Evolutionary conservation across 2,113 vertebrate genomes (phyloP), one percentile per base, ranked within the genome.

Genomic region (Semnornis frantzii): DNA sequence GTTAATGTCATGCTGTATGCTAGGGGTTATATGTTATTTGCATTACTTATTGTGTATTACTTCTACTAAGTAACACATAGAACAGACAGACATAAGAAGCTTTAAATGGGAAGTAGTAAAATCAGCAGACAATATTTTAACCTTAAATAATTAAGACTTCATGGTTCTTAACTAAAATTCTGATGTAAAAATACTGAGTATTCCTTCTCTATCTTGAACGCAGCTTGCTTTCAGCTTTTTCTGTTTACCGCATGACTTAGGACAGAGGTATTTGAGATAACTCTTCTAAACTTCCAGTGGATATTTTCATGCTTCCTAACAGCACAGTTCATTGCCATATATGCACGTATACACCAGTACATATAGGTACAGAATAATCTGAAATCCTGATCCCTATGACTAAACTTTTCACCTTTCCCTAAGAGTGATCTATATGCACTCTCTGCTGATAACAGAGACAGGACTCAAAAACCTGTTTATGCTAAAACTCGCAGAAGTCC

Each of bases 271-370:
- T 16, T 58, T 37, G n/a, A 83, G n/a, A 54, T 15, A 42, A 54
- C 21, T 15, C 28, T 83, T 65, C 4, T 34, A n/a, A 83, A 31
- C 20, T 30, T 52, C 15, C 64, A 31, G 24, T 48, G 21, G 13
- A 14, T 55, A 10, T 27, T 80, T 14, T 39, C 9, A 48, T 25
- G 52, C 19, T 44, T 55, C 50, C 9, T 34, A 59, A 59, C 30
- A 72, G 25, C 50, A 78, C 33, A 74, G 42, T 16, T 74, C 42
- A 55, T 6, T 50, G 39, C 4, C 34, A 63, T 6, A n/a, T 12
- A 18, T 8, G 20, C 4, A 24, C 3, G 28, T 3, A 23, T 5
- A 54, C 3, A 55, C 5, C 30, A 5, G 33, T 12, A 25, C 2
- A 27, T 14, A 39, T 5, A 25, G 7, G 20, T 30, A 21, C 23